A percentile compares a stretch with the other conserved stretches of the same genome.
These are phyloP conservation scores for Decapterus maruadsi DNA, from an alignment of 2,797 vertebrate genomes.

Conservation along the genomic window DNA sequence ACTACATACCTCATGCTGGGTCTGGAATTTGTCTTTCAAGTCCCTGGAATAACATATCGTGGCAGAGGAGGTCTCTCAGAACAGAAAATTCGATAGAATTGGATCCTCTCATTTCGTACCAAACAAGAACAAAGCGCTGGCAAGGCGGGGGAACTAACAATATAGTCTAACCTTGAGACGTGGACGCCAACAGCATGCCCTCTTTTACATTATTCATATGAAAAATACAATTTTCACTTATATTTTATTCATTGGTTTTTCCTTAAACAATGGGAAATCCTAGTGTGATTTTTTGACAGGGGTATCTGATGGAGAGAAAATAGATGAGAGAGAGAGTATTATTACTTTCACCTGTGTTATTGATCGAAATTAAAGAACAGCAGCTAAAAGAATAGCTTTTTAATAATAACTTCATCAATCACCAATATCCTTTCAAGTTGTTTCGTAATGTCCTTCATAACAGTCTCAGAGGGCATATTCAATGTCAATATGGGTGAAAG, in stretches of 20 bases:
- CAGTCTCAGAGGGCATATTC: conserved; percentile 34
- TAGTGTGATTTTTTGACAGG: conserved; percentile 70
- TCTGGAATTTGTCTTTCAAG: conserved; percentile 58
- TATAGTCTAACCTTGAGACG: conserved; percentile 81
- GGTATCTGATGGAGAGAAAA: conserved; percentile 66
- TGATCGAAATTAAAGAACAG: conserved; percentile 81
- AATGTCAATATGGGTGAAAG: conserved; percentile 35
- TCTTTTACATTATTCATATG: conserved; percentile 88
- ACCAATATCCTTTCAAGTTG: conserved; percentile 61
- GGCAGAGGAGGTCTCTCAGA: conserved; percentile 60
- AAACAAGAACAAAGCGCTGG: conserved; percentile 76
- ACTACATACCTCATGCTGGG: conserved; percentile 60
- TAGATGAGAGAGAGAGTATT: conserved; percentile 64
- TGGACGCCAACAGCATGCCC: conserved; percentile 75
- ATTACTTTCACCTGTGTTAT: conserved; percentile 74
- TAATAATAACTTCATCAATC: conserved; percentile 81
- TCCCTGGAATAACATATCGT: conserved; percentile 60
- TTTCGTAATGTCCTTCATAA: conserved; percentile 60
- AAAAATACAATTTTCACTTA: conserved; percentile 85
- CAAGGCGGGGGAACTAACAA: conserved; percentile 69
- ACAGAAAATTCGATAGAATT: conserved; percentile 70
- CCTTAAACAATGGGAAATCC: conserved; percentile 80
- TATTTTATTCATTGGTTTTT: conserved; percentile 89
- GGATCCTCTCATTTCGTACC: conserved; percentile 74
- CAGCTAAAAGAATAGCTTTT: conserved; percentile 71